Base-by-base conservation (phyloP, 2,888 invertebrate genomes). In the Hipparchia semele region DNA sequence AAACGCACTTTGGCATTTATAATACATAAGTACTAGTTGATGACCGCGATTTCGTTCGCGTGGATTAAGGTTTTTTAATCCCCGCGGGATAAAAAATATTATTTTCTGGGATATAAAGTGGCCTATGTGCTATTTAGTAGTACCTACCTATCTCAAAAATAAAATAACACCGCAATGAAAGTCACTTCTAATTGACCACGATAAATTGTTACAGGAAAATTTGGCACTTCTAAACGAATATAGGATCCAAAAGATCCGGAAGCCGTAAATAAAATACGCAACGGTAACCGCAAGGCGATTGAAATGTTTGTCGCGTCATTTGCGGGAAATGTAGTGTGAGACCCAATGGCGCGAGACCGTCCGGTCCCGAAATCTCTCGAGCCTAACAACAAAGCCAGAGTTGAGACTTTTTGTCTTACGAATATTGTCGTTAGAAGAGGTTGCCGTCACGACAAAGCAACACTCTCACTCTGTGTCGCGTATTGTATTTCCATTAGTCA, bases 301-400 rank as follows among this genome's bases (percentile, higher is more conserved):
- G 83, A 83, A 82, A 80, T 80, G 83, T 84, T 82, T 80, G 76
- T 79, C 84, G 84, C 82, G 68, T 83, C 82, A 81, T 84, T 85
- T 81, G 81, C 72, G 75, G 72, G 81, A 80, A 82, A 83, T 82
- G 82, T 81, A 79, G 81, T 82, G 84, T 78, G 79, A 74, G 71
- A 76, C 73, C 79, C 81, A 85, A 84, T 84, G 84, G 80, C 71
- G 77, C 82, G 80, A 73, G 73, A 70, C 68, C 74, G 74, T 77
- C 76, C 76, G 78, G 75, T 75, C 64, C 70, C 64, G 66, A 73
- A 74, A 72, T 72, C 64, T 68, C 59, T 58, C 71, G 56, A 65
- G 65, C 33, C 65, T 64, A 33, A 53, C 13, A 13, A 13, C 56
- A 8, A 7, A 10, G 53, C 2, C 53, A 12, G 2, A 9, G 12